Evolutionary conservation across 2,113 vertebrate species (phyloP), one percentile per base, ranked within the genome.

Genomic region (Otolemur garnettii): DNA sequence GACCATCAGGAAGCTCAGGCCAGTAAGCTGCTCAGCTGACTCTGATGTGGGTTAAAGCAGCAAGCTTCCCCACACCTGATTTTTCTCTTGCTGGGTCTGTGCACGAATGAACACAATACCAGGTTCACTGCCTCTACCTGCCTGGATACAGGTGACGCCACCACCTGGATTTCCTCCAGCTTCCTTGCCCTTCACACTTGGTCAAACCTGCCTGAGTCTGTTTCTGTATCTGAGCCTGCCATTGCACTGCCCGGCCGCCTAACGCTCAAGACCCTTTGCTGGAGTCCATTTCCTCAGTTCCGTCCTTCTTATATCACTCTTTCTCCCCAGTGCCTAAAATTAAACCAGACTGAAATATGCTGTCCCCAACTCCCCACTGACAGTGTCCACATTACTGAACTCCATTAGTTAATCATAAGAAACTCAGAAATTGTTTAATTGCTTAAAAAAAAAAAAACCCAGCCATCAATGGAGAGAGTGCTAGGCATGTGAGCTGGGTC

Each of bases 181-280:
- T 35, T 84, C 53, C 42, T 79, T 75, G 19, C 2, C 57, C 38
- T 81, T 42, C 28, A 75, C 6, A 19, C 12, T 4, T 77, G 42
- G 1, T 15, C 12, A 4, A 69, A 22, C 50, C 6, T 5, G 4
- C 13, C 42, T 26, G 22, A 50, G 13, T 26, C 64, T 59, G 38
- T 53, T 26, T 60, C 28, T 93, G 38, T 75, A 19, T 42, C 30
- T 14, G 45, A 79, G 22, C 1, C 13, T 42, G 33, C 21, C 59
- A 19, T 14, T 68, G 2, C 7, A 21, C 1, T 59, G 72, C 15
- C 24, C 72, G 82, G 7, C 30, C 28, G 2, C 17, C 45, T 10
- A 50, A 50, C 1, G 7, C 45, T 9, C 45, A 6, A 22, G 18
- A 0, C 0, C 28, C 5, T 13, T 45, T 53, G 14, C 0, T 91